Base-by-base conservation (phyloP, 2,888 invertebrate species). In the Disparrhopalites patrizii region DNA sequence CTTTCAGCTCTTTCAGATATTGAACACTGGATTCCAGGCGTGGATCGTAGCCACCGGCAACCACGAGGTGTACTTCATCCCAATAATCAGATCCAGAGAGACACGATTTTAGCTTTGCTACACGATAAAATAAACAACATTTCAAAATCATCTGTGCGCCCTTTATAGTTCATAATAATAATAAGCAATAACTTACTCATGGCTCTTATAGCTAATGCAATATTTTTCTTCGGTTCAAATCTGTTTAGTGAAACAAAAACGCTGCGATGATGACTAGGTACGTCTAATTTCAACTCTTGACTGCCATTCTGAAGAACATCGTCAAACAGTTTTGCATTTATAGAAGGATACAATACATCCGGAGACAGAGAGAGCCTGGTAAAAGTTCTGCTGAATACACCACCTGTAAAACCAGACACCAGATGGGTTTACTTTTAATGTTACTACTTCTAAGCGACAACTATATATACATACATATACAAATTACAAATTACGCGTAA, bases 31-130 rank as follows among this genome's bases (percentile, higher is more conserved):
- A 93, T 25, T 82, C 78, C 30, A 94, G 90, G 54, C 90, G 85
- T 1, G 86, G 86, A 78, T 99, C 99, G 80, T 94, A 99, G 1
- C 99, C 99, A 15, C 99, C 99, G 62, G 95, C 96, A 79, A 99
- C 85, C 23, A 98, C 86, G 63, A 99, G 83, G 78, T 89, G 89
- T n/a, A 90, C 85, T 68, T 81, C 82, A 50, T 83, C 81, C 82
- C 87, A 90, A 58, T 69, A 67, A 8, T 67, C 68, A 25, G 30
- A 27, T 18, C 73, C 71, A 20, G 69, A 68, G 15, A 75, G 47
- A 50, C 73, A 72, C 7, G 73, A 70, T 23, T 69, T 69, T 2
- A 75, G 57, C 65, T 75, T 73, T 20, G 64, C 75, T 75, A 52
- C 40, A 36, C 8, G 15, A 55, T n/a, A n/a, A n/a, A 38, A 27